Conservation (phyloP, 2,113 vertebrate genomes). For the Microtus oregoni region DNA sequence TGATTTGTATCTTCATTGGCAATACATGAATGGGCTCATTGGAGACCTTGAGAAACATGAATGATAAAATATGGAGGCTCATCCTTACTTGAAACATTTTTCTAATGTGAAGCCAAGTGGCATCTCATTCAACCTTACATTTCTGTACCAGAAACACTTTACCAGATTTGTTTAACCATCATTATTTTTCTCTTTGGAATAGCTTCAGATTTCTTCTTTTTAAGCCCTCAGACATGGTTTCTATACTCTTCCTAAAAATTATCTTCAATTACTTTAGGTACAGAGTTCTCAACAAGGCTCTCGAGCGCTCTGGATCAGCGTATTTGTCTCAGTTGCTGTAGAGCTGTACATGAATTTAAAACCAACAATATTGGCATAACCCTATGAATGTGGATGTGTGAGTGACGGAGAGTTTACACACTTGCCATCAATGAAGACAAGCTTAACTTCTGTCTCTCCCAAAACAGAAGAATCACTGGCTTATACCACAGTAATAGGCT, state of each 20-base stretch:
- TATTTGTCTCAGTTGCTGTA: background rate
- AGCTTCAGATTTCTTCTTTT: conserved; percentile 38
- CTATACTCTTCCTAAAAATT: conserved; percentile 13
- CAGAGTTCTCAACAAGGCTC: background rate
- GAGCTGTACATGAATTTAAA: background rate
- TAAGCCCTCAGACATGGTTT: background rate
- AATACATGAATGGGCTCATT: background rate
- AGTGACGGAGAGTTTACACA: background rate
- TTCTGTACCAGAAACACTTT: conserved; percentile 3
- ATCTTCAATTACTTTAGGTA: conserved; percentile 7
- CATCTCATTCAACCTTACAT: background rate
- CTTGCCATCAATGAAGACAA: background rate
- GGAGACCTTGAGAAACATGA: background rate
- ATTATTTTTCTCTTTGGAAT: background rate
- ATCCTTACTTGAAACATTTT: conserved; percentile 24
- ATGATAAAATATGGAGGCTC: background rate
- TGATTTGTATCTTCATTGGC: conserved; percentile 23
- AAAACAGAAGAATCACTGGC: background rate
- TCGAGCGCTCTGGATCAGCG: background rate
- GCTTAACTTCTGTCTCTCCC: background rate
- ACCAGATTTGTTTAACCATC: background rate
- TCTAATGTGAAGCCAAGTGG: background rate
- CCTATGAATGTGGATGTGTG: background rate
- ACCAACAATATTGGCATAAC: background rate
- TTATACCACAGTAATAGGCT: background rate